phyloP scores from a whole-genome alignment of 1,140 invertebrate genomes.

The Philopotamus ludificatus region DNA sequence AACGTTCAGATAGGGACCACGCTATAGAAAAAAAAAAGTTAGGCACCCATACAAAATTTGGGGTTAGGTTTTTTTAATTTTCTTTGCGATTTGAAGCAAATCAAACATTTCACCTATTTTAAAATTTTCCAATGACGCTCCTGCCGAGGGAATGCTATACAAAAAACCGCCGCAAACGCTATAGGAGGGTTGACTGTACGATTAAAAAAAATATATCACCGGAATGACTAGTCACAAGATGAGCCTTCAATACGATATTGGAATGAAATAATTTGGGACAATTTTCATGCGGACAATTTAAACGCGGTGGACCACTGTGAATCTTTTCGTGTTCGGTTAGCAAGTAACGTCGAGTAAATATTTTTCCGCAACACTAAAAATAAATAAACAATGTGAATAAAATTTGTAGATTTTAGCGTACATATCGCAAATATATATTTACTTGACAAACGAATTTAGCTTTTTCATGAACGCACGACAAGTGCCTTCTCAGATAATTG shows the following conservation, averaged over 20 bases:
- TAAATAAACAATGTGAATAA: conserved; percentile 13
- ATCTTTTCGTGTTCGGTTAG: conserved; percentile 32
- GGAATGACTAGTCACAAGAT: conserved; percentile 25
- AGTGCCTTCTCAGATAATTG: conserved; percentile 32
- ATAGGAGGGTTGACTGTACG: too few species aligned
- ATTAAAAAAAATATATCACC: neutral
- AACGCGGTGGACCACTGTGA: conserved; percentile 22
- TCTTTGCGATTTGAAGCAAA: too few species aligned
- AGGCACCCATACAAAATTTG: too few species aligned
- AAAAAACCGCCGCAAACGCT: too few species aligned
- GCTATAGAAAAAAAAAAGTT: too few species aligned
- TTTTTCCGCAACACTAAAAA: conserved; percentile 28
- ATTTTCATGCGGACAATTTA: conserved; percentile 17
- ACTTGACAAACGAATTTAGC: conserved; percentile 35
- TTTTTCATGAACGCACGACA: conserved; percentile 31
- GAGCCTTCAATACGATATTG: conserved; percentile 26
- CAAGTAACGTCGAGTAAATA: conserved; percentile 30
- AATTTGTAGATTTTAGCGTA: neutral
- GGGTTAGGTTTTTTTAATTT: too few species aligned
- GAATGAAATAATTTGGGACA: conserved; percentile 34
- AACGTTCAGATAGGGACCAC: too few species aligned
- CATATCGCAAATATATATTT: neutral
- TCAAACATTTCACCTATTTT: neutral
- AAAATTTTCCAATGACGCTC: neutral
- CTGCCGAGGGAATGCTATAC: too few species aligned